Percentiles rank a stretch among this genome's conserved stretches.
Conservation (phyloP, 2,797 vertebrate genomes). For the Bryconaethiops microstoma region DNA sequence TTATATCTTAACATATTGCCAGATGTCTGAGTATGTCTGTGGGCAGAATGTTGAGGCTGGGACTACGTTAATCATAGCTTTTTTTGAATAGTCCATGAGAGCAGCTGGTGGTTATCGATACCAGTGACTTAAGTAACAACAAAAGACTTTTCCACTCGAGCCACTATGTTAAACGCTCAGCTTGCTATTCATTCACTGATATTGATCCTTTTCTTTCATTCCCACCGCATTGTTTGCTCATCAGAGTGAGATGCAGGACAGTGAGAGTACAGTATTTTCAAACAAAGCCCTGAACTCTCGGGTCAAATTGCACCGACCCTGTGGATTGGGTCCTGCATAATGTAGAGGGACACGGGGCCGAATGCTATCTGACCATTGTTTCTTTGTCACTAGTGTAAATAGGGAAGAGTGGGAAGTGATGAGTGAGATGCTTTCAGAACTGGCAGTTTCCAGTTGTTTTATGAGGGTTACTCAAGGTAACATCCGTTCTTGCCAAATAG, state of each 20-base stretch:
- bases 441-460: background rate
- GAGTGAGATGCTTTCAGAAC: constrained; percentile 34
- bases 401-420: constrained; percentile 38
- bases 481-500: constrained; percentile 7
- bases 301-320: constrained; percentile 27
- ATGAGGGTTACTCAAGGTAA: constrained; percentile 20
- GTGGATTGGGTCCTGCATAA: constrained; percentile 38
- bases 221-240: constrained; percentile 30
- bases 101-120: background rate
- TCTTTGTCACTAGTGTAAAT: constrained; percentile 37
- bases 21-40: background rate
- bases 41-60: background rate
- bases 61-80: background rate
- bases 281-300: constrained; percentile 46
- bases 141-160: background rate
- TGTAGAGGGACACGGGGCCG: constrained; percentile 29
- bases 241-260: constrained; percentile 17
- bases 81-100: background rate
- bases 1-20: too few relatives aligned
- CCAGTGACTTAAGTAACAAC: background rate
- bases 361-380: constrained; percentile 41
- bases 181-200: constrained; percentile 28
- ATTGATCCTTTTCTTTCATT: constrained; percentile 38
- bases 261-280: constrained; percentile 48
- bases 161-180: background rate